Conservation (phyloP, 2,797 vertebrate species). For the Ispidina picta region DNA sequence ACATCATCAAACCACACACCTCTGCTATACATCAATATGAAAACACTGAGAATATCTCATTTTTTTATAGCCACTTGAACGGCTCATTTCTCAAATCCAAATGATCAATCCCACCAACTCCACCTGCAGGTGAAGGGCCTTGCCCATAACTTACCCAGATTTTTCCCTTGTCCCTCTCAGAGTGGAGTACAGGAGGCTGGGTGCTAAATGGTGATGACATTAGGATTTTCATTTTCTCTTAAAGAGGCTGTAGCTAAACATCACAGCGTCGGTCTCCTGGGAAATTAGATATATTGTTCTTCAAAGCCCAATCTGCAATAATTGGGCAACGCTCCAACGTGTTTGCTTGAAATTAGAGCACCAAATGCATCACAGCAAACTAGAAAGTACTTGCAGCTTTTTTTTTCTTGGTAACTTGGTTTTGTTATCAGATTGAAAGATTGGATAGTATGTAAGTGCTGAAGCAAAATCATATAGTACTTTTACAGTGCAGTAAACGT, state of each 20-base stretch:
- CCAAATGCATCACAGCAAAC: not conserved
- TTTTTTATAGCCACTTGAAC: not conserved
- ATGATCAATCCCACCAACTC: rapidly evolving
- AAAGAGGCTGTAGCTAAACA: not conserved
- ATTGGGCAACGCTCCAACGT: not conserved
- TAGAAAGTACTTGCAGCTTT: not conserved
- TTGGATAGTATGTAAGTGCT: not conserved
- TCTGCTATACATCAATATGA: not conserved
- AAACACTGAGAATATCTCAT: not conserved
- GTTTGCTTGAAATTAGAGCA: not conserved
- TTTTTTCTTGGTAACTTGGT: not conserved
- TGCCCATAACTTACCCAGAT: not conserved
- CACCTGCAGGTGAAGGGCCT: not conserved
- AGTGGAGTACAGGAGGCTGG: not conserved
- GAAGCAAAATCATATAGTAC: not conserved
- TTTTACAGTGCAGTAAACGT: not conserved
- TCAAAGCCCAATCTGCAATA: slow-evolving; percentile 3
- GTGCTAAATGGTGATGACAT: rapidly evolving
- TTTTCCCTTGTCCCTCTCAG: not conserved
- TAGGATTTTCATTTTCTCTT: not conserved
- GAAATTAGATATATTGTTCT: slow-evolving; percentile 16
- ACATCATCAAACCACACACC: not conserved
- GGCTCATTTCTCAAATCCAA: not conserved
- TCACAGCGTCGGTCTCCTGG: not conserved
- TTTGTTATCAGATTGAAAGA: not conserved